Percentiles rank a stretch among this genome's conserved stretches.
These are phyloP conservation scores for Glaucidium brasilianum DNA, from an alignment of 2,113 vertebrate species.

Conservation along the genomic window DNA sequence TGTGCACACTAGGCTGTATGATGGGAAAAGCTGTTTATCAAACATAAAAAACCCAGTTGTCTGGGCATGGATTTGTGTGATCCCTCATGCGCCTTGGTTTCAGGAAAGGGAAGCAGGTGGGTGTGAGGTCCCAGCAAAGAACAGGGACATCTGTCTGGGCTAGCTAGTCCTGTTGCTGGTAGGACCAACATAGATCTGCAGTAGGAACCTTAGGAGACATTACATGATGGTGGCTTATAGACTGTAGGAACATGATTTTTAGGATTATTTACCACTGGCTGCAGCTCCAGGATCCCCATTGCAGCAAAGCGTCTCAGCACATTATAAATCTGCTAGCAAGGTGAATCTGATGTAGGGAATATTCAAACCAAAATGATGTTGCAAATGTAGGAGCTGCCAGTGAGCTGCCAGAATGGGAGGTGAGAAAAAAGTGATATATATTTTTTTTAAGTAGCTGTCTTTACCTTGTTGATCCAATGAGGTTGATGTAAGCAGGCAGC, in stretches of 20 bases:
- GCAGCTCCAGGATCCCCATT: background rate
- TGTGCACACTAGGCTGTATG: background rate
- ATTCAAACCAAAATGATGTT: background rate
- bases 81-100: background rate
- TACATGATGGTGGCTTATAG: background rate
- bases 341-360: background rate
- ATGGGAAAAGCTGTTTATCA: background rate
- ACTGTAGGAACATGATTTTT: background rate
- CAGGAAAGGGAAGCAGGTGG: background rate
- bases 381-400: background rate
- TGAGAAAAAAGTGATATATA: background rate
- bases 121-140: background rate
- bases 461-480: background rate
- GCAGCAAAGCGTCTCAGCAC: background rate
- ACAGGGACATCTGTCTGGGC: background rate
- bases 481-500: background rate
- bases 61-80: background rate
- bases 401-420: background rate
- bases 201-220: background rate
- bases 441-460: background rate
- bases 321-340: background rate
- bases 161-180: background rate
- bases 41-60: background rate
- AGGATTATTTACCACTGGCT: background rate
- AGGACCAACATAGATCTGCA: background rate